Base-by-base conservation (phyloP, 2,797 vertebrate species). In the Calcarius lapponicus region DNA sequence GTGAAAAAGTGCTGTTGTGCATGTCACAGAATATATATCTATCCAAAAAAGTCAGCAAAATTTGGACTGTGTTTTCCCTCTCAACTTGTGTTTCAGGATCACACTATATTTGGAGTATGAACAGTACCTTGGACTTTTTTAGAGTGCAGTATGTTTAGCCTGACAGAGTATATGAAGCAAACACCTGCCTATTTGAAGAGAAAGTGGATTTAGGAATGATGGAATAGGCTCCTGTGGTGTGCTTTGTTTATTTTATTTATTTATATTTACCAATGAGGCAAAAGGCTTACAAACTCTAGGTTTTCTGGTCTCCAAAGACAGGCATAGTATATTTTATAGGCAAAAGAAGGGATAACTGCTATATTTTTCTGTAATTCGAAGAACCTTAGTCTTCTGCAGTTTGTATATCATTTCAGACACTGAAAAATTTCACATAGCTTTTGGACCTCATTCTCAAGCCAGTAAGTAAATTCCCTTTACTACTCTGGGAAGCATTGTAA, bases 191-290 rank as follows among this genome's bases (percentile, higher is more conserved):
- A 71, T 93, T 95, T 81, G 73, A 90, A 92, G 64, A 93, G 90
- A 90, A 92, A 90, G 76, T 67, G 40, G 53, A 80, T 88, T 86
- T 84, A 85, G 80, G 67, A 84, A 73, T 92, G 85, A 92, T 94
- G 57, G 42, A 93, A 57, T 80, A 78, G 65, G 45, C 53, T 92
- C 45, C 64, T 1, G 11, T 56, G 67, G 74, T 80, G 53, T 85
- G 34, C 57, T 92, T 86, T 90, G 86, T 92, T 94, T 84, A 70
- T 66, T 88, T 88, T 92, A 93, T 96, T 95, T 94, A 95, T 94
- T 97, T 82, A 50, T 83, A 80, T 96, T 96, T 93, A 83, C 61
- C 84, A 90, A 34, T 48, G 56, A 95, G 71, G 78, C 51, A 84
- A 93, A 94, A 90, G 86, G 53, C 58, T 86, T 91, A 60, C 80